Percentiles rank a stretch among this genome's conserved stretches.
phyloP scores from a whole-genome alignment of 2,113 vertebrate genomes.

The Andinoacara biseriatus region DNA sequence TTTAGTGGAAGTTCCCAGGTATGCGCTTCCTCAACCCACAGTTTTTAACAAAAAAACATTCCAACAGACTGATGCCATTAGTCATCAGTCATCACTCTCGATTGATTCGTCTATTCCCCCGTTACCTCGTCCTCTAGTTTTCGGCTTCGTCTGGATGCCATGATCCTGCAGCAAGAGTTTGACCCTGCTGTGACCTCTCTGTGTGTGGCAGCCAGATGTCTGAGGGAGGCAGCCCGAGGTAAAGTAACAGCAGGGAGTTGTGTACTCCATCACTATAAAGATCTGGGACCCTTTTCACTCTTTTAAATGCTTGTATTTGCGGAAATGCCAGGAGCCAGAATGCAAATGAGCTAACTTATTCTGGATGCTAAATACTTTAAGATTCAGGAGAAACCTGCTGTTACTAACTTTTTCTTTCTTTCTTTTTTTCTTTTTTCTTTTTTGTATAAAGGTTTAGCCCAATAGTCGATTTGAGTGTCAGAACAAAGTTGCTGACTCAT shows the following conservation, averaged over 20 bases:
- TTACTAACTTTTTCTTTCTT: neutral
- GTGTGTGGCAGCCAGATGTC: constrained; percentile 84
- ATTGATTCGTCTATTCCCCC: constrained; percentile 23
- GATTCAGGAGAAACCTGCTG: neutral
- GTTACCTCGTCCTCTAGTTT: constrained; percentile 70
- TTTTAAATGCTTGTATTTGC: constrained; percentile 34
- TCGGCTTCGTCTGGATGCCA: constrained; percentile 81
- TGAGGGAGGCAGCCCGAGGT: constrained; percentile 84
- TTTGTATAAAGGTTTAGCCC: neutral
- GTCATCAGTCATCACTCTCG: constrained; percentile 32
- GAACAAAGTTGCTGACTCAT: constrained; percentile 38
- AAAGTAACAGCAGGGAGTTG: constrained; percentile 69
- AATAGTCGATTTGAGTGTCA: neutral
- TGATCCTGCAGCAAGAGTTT: constrained; percentile 87
- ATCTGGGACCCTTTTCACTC: neutral
- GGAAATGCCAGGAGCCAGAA: neutral
- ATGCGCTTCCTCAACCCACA: neutral
- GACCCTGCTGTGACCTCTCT: constrained; percentile 83
- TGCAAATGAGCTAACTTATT: neutral
- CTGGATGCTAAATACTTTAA: neutral
- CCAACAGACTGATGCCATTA: neutral
- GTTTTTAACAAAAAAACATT: neutral
- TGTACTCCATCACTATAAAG: constrained; percentile 34
- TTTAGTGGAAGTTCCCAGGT: constrained; percentile 82
- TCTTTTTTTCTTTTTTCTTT: neutral